Conservation (phyloP, 2,113 vertebrate species). For the Xiphorhynchus elegans region DNA sequence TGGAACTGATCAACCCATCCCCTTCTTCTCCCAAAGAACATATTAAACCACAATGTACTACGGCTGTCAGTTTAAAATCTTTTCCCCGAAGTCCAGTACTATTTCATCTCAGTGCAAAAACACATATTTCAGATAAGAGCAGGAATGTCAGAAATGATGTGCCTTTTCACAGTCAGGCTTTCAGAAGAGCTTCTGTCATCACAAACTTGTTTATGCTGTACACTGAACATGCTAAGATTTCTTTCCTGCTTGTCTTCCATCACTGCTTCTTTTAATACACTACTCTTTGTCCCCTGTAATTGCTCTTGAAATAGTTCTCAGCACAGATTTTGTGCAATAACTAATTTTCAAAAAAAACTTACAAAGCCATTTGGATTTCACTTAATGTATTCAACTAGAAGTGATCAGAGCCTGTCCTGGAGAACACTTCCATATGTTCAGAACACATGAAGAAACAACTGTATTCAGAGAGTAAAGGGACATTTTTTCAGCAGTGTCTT, state of each 20-base stretch:
- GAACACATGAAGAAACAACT: background rate
- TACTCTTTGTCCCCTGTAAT: background rate
- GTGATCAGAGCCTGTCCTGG: rapidly evolving
- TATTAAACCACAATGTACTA: background rate
- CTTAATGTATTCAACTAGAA: background rate
- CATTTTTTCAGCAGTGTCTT: background rate
- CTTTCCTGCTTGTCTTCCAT: background rate
- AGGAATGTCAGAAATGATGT: background rate
- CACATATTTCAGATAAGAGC: background rate
- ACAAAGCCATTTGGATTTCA: background rate
- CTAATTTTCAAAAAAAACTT: background rate
- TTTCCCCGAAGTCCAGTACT: background rate
- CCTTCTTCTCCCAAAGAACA: background rate
- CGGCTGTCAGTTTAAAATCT: background rate
- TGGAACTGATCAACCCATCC: background rate
- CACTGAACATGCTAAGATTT: background rate
- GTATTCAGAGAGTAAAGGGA: background rate
- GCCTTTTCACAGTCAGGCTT: background rate
- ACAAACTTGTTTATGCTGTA: background rate
- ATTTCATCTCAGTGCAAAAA: background rate
- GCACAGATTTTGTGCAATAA: background rate
- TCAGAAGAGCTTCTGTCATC: background rate
- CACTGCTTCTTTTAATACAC: background rate
- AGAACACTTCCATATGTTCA: background rate
- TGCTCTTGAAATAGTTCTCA: background rate